phyloP scores from a whole-genome alignment of 2,797 vertebrate genomes.

The Melanogrammus aeglefinus region DNA sequence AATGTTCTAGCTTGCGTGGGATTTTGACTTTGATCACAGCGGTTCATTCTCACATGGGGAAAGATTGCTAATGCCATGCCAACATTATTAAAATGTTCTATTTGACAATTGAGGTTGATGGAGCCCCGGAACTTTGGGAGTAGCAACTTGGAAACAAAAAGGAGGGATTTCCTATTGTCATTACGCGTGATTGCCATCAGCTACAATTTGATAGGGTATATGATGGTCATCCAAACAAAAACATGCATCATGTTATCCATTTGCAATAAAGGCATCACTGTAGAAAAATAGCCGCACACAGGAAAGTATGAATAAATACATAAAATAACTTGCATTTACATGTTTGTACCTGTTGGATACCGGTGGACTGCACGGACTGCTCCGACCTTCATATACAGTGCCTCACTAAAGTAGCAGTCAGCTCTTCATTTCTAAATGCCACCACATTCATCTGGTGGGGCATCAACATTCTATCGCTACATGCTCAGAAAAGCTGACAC shows the following conservation, averaged over 20 bases:
- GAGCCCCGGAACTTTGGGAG: not conserved
- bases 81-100: constrained; percentile 2
- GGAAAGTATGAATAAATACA: not conserved
- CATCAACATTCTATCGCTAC: not conserved
- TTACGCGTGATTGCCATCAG: not conserved
- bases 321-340: not conserved
- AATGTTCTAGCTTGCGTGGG: not conserved
- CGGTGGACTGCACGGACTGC: not conserved
- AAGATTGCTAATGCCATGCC: not conserved
- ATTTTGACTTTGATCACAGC: not conserved
- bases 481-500: not conserved
- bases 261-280: not conserved
- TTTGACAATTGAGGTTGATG: not conserved
- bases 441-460: not conserved
- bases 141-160: not conserved
- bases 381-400: not conserved
- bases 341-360: not conserved
- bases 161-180: not conserved
- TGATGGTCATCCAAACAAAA: not conserved
- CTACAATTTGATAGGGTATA: not conserved
- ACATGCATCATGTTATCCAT: not conserved
- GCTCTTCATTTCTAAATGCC: not conserved
- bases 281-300: not conserved
- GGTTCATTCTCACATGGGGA: not conserved
- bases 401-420: not conserved